phyloP scores from a whole-genome alignment of 2,113 vertebrate species.

The Alexandromys fortis region DNA sequence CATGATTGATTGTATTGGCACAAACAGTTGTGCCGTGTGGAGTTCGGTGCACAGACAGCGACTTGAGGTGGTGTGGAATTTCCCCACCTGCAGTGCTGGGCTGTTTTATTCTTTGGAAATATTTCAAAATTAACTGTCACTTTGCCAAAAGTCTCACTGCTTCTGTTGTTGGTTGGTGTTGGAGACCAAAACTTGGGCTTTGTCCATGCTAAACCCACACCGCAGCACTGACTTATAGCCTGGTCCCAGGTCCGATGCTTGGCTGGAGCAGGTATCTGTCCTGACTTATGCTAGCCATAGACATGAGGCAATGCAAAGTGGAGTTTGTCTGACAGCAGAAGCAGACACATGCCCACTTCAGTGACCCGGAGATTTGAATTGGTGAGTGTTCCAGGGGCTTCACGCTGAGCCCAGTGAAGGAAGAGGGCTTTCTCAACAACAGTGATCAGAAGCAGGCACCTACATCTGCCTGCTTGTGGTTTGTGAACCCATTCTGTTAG shows the following conservation, averaged over 20 bases:
- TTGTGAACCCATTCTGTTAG: background rate
- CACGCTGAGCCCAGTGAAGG: background rate
- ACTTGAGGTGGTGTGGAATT: constrained; percentile 8
- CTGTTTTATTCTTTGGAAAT: background rate
- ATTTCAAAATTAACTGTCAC: constrained; percentile 34
- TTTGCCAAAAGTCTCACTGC: background rate
- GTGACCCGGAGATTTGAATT: background rate
- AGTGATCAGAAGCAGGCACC: background rate
- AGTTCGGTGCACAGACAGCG: background rate
- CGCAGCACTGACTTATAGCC: background rate
- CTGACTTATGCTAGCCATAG: background rate
- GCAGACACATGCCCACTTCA: background rate
- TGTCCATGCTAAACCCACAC: background rate
- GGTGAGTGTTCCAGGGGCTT: background rate
- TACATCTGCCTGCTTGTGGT: background rate
- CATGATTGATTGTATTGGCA: background rate
- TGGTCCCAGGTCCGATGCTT: background rate
- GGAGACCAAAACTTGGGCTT: background rate
- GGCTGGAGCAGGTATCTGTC: background rate
- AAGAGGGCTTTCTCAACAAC: background rate
- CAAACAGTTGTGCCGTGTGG: background rate
- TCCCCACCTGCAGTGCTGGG: background rate
- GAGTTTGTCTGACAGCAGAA: background rate
- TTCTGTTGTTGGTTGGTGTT: background rate
- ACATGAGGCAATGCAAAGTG: constrained; percentile 3